Evolutionary conservation across 2,113 vertebrate species (phyloP).

Genomic region (Sarotherodon lohbergeri): DNA sequence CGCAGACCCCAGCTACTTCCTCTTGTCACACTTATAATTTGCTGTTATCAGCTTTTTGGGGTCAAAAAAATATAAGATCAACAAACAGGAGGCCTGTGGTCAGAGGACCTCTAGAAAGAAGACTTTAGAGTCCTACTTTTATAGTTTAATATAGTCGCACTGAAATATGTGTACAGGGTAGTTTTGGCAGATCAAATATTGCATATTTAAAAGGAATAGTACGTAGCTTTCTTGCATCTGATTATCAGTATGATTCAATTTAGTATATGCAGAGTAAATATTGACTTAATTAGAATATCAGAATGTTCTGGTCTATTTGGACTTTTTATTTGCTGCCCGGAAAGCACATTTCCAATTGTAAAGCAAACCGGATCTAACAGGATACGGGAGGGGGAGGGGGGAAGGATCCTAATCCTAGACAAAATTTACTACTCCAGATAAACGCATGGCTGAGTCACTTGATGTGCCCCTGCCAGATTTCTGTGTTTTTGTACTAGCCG

Average conservation of each 20-base stretch:
- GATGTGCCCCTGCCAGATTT: conserved; percentile 28
- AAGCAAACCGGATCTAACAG: conserved; percentile 52
- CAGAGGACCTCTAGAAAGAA: neutral
- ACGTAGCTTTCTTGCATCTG: neutral
- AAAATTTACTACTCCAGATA: conserved; percentile 45
- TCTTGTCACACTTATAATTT: conserved; percentile 59
- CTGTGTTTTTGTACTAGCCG: conserved; percentile 42
- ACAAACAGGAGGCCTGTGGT: conserved; percentile 31
- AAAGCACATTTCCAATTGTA: conserved; percentile 7
- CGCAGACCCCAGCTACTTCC: conserved; percentile 61
- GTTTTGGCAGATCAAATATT: neutral
- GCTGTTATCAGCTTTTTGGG: conserved; percentile 56
- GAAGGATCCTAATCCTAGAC: conserved; percentile 1
- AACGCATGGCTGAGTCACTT: conserved; percentile 44
- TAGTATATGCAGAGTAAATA: neutral
- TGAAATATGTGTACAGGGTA: neutral
- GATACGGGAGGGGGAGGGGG: neutral
- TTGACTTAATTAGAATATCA: neutral
- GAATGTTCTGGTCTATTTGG: neutral
- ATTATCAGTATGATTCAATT: neutral
- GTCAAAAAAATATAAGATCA: conserved; percentile 26
- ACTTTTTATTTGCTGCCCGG: neutral
- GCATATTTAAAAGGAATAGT: neutral
- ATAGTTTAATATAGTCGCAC: neutral
- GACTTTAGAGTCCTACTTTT: neutral